These are phyloP conservation scores for Cochlearius cochlearius DNA, from an alignment of 2,113 vertebrate genomes.

Conservation along the genomic window DNA sequence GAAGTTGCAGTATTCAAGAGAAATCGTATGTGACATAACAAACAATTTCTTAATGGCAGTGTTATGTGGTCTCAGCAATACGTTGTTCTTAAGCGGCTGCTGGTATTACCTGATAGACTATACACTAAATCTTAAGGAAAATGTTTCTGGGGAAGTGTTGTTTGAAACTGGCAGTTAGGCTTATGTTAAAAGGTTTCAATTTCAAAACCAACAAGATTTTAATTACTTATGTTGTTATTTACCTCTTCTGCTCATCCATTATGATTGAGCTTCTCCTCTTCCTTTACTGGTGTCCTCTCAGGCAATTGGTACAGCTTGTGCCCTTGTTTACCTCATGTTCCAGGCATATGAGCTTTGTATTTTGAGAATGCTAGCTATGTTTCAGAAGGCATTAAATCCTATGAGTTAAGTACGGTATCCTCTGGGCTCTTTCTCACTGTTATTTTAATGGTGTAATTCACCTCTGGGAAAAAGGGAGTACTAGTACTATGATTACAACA, in stretches of 20 bases:
- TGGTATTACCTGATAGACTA: neutral
- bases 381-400: neutral
- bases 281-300: neutral
- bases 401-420: neutral
- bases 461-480: neutral
- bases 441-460: neutral
- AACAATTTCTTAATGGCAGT: neutral
- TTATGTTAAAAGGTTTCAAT: neutral
- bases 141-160: neutral
- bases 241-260: neutral
- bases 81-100: neutral
- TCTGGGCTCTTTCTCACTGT: neutral
- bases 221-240: neutral
- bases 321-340: neutral
- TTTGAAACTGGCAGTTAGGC: neutral
- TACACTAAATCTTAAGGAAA: neutral
- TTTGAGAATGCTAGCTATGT: neutral
- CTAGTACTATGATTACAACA: neutral
- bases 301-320: neutral
- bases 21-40: neutral
- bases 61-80: neutral
- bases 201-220: neutral
- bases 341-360: neutral
- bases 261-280: neutral
- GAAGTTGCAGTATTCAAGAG: neutral